Evolutionary conservation across 2,888 invertebrate genomes (phyloP), one percentile per base, ranked within the genome.

Genomic region (Crossocerus cetratus): DNA sequence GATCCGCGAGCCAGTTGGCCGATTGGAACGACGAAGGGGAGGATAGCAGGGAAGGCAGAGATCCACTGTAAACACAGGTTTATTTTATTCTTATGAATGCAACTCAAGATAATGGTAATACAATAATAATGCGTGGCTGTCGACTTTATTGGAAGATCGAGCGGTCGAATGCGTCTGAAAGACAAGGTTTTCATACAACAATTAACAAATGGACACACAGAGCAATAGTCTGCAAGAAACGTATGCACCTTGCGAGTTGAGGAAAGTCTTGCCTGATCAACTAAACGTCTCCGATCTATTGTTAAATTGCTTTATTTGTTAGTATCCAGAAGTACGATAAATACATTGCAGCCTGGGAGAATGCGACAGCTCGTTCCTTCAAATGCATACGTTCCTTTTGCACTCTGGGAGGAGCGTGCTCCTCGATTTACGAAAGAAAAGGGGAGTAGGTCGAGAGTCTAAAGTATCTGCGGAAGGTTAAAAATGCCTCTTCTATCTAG

Each of bases 71-170:
- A 89, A 89, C 87, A 89, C 86, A 87, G 86, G 85, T 89, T 87
- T 89, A 89, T 32, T 89, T 89, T 82, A 86, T 85, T 88, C 85
- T 84, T 87, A 88, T 81, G 84, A 86, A 82, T 88, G 86, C 86
- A 88, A 89, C 89, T 85, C 87, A 87, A 89, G 32, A 32, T 32
- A 32, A 32, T 32, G 80, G 74, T 78, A 79, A 80, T 81, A 84
- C 75, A 82, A 80, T 82, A 79, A 76, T 79, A 75, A 76, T 69
- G 69, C 22, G 32, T 32, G 32, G 32, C 32, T 32, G 32, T 32
- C 32, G 32, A 32, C 32, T 32, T 32, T 32, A 32, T 32, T 32
- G 32, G 32, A 32, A 32, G 8, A 32, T 32, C 32, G 32, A 32
- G 11, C 32, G n/a, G n/a, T n/a, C n/a, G n/a, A 73, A 78, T 76